Conservation (phyloP, 1,140 invertebrate genomes). For the Drosophila sp. region DNA sequence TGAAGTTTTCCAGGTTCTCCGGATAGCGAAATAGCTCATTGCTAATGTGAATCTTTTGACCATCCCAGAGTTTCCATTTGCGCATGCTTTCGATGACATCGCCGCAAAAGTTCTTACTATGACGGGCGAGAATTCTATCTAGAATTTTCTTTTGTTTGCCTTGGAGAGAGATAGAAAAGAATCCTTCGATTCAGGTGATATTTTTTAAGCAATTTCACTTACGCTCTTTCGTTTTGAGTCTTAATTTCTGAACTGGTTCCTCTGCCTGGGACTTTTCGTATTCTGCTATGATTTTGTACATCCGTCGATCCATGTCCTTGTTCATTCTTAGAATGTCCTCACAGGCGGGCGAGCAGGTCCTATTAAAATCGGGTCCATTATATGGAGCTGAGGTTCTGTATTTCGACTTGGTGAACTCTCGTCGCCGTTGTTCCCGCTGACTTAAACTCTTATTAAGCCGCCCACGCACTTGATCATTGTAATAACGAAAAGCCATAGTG, state of each 20-base stretch:
- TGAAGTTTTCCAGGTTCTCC: conserved; percentile 15
- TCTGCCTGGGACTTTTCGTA: conserved; percentile 30
- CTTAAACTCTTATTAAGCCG: background rate
- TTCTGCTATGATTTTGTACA: conserved; percentile 36
- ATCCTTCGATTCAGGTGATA: background rate
- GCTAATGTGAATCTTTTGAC: background rate
- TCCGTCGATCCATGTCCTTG: conserved; percentile 1
- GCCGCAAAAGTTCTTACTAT: conserved; percentile 33
- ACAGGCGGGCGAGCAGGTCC: conserved; percentile 6
- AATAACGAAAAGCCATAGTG: conserved; percentile 45
- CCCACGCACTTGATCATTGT: conserved; percentile 34
- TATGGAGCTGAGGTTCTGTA: conserved; percentile 40
- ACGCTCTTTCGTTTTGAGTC: conserved; percentile 10
- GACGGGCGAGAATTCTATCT: background rate
- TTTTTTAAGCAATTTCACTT: conserved; percentile 8
- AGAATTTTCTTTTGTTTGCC: conserved; percentile 24
- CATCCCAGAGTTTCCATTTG: conserved; percentile 41
- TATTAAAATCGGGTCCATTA: conserved; percentile 35
- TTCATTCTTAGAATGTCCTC: background rate
- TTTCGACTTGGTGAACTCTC: background rate
- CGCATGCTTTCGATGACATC: conserved; percentile 46
- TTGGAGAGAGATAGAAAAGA: background rate
- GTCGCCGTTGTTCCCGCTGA: background rate
- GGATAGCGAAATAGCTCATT: conserved; percentile 1
- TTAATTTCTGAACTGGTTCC: background rate